A percentile compares a stretch with the other conserved stretches of the same genome.
Evolutionary conservation across 2,888 invertebrate species (phyloP).

Genomic region (Euclidia mi): DNA sequence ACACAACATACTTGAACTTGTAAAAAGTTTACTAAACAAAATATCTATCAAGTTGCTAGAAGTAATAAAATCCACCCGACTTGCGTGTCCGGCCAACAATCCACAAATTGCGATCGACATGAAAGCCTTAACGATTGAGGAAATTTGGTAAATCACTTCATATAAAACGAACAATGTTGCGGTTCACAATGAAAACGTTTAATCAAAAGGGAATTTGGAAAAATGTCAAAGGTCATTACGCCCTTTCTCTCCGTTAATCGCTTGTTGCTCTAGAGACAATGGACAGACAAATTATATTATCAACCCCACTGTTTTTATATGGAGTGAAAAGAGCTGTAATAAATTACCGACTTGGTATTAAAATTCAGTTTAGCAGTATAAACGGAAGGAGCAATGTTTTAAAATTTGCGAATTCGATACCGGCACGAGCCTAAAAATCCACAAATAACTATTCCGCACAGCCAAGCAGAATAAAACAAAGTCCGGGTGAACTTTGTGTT

Average conservation of each 20-base stretch:
- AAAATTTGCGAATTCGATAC: no score
- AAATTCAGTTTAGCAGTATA: no score
- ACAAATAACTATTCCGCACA: no score
- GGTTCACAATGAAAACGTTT: conserved; percentile 56
- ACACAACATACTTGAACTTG: conserved; percentile 35
- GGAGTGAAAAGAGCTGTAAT: neutral
- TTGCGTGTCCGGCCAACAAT: conserved; percentile 65
- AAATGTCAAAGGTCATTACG: conserved; percentile 41
- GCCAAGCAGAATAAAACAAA: no score
- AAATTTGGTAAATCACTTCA: conserved; percentile 74
- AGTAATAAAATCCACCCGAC: conserved; percentile 39
- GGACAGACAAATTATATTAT: conserved; percentile 24
- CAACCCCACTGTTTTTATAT: conserved; percentile 30
- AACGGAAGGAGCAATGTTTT: no score
- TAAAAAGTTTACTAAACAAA: conserved; percentile 15
- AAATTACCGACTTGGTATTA: no score
- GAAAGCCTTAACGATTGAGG: conserved; percentile 70
- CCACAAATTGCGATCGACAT: conserved; percentile 71
- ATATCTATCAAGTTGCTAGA: conserved; percentile 13
- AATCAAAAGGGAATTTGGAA: conserved; percentile 56
- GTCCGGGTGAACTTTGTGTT: no score
- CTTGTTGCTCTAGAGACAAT: conserved; percentile 28
- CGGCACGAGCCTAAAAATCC: no score
- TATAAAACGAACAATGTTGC: conserved; percentile 63
- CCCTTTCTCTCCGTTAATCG: conserved; percentile 27